These are phyloP conservation scores for Myotis pilosus DNA, from an alignment of 2,797 vertebrate species.

Conservation along the genomic window DNA sequence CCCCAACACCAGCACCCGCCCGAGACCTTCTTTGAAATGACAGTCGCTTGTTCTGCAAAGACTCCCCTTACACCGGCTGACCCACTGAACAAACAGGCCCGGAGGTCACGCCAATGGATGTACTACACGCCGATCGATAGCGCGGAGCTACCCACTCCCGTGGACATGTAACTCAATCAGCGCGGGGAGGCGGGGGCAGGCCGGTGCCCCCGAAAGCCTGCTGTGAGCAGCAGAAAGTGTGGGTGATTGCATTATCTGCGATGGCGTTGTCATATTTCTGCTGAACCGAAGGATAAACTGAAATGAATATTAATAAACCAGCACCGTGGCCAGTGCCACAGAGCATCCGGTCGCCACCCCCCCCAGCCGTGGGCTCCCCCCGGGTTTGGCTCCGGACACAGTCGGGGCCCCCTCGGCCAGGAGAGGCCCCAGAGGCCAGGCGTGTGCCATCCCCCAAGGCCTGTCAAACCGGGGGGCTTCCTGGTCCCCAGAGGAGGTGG, in stretches of 20 bases:
- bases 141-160: not conserved
- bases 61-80: not conserved
- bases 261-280: conserved; percentile 78
- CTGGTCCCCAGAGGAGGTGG: not conserved
- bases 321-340: not conserved
- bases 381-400: not conserved
- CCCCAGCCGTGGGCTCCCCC: not conserved
- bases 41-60: not conserved
- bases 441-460: not conserved
- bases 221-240: conserved; percentile 69
- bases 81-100: not conserved
- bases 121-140: conserved; percentile 59
- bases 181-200: not conserved
- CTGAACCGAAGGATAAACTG: conserved; percentile 74
- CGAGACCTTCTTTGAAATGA: not conserved
- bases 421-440: not conserved
- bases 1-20: not conserved
- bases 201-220: conserved; percentile 58
- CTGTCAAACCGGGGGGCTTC: not conserved
- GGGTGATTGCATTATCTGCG: conserved; percentile 71
- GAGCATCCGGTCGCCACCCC: not conserved
- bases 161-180: conserved; percentile 66
- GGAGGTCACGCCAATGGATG: conserved; percentile 59
- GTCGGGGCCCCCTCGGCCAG: accelerated
- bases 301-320: conserved; percentile 74